Evolutionary conservation across 2,797 vertebrate genomes (phyloP).

Genomic region (Gallinago stenura): DNA sequence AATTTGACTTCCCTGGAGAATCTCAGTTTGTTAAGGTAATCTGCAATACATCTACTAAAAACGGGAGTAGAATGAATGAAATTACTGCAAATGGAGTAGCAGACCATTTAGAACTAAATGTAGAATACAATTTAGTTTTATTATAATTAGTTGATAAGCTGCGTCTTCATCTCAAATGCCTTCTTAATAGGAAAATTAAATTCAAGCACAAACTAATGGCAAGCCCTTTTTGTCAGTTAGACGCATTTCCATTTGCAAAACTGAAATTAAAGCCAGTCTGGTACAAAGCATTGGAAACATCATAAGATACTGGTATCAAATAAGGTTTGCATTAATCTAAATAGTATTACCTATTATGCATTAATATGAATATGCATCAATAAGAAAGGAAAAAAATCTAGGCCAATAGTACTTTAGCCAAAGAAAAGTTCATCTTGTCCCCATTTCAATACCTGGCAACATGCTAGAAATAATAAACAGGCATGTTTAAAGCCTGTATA

Average conservation of each 20-base stretch:
- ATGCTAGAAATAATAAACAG: not conserved
- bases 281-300: not conserved
- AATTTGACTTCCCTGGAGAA: not conserved
- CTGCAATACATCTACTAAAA: slow-evolving; percentile 24
- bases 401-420: not conserved
- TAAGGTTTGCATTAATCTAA: not conserved
- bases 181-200: not conserved
- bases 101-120: not conserved
- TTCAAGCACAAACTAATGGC: not conserved
- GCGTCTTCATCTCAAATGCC: not conserved
- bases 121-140: slow-evolving; percentile 17
- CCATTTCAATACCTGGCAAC: not conserved
- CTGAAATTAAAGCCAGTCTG: not conserved
- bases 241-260: not conserved
- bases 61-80: not conserved
- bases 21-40: not conserved
- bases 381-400: not conserved
- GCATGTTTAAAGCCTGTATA: not conserved
- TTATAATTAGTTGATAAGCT: not conserved
- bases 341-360: not conserved
- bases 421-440: not conserved
- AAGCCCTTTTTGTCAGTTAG: not conserved
- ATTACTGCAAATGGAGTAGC: not conserved
- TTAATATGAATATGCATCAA: not conserved
- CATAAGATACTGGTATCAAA: not conserved